A percentile compares a stretch with the other conserved stretches of the same genome.
Conservation (phyloP, 2,113 vertebrate genomes). For the Pseudorhombus dupliciocellatus region DNA sequence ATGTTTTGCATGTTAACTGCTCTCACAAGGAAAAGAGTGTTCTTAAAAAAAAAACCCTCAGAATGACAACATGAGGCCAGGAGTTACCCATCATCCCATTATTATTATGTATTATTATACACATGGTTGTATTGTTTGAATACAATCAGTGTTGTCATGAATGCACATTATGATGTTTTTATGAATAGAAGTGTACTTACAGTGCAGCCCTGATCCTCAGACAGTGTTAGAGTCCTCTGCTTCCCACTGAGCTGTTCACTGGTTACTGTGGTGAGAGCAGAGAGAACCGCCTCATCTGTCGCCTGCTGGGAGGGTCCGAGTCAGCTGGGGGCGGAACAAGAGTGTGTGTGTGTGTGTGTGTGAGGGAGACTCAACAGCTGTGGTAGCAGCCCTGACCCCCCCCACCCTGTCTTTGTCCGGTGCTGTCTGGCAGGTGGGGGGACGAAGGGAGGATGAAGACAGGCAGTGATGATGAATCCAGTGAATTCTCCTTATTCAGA, state of each 20-base stretch:
- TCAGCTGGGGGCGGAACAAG: slow-evolving; percentile 48
- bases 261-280: background rate
- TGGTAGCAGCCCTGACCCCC: slow-evolving; percentile 28
- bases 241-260: background rate
- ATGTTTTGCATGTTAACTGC: background rate
- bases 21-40: background rate
- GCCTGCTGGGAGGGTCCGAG: slow-evolving; percentile 55
- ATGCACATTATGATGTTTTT: background rate
- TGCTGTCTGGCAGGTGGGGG: slow-evolving; percentile 59
- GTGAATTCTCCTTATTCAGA: background rate
- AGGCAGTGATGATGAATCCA: background rate
- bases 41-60: background rate
- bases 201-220: background rate
- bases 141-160: background rate
- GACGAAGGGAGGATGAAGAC: too few species aligned
- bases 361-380: slow-evolving; percentile 61
- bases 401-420: slow-evolving; percentile 56
- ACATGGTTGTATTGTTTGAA: background rate
- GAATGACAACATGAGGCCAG: background rate
- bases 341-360: slow-evolving; percentile 29
- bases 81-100: background rate
- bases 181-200: slow-evolving; percentile 24
- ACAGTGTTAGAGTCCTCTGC: background rate
- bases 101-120: too few species aligned
- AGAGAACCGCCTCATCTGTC: slow-evolving; percentile 52